A percentile compares a stretch with the other conserved stretches of the same genome.
phyloP scores from a whole-genome alignment of 2,888 invertebrate genomes.

The Chloromyia formosa region DNA sequence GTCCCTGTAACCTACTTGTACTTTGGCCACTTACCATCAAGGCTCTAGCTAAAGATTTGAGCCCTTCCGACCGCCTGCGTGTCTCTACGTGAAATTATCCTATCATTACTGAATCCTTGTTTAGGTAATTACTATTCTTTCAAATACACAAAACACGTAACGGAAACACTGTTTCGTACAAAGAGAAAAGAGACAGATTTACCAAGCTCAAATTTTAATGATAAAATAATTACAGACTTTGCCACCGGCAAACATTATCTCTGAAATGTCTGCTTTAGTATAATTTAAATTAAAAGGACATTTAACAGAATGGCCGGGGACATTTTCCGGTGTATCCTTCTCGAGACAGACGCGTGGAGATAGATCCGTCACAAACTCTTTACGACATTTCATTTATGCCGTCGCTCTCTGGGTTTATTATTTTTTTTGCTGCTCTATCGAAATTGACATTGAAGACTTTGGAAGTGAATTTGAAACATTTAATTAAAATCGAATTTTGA shows the following conservation, averaged over 20 bases:
- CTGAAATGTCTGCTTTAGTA: constrained; percentile 38
- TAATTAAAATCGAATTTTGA: constrained; percentile 49
- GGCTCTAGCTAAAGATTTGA: too few species aligned
- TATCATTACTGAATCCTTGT: too few species aligned
- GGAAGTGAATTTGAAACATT: constrained; percentile 43
- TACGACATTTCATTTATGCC: constrained; percentile 12
- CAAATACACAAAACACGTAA: too few species aligned
- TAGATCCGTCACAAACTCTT: constrained; percentile 20
- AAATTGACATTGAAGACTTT: constrained; percentile 20
- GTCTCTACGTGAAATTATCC: too few species aligned
- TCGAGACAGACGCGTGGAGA: neutral
- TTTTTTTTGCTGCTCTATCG: neutral
- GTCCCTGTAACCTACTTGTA: too few species aligned
- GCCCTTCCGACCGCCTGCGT: too few species aligned
- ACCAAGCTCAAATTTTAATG: constrained; percentile 40
- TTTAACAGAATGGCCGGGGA: constrained; percentile 44
- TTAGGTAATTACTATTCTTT: too few species aligned
- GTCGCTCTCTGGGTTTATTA: neutral
- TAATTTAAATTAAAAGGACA: constrained; percentile 49
- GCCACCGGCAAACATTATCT: constrained; percentile 36
- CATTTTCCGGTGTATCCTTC: constrained; percentile 33
- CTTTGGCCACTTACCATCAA: too few species aligned
- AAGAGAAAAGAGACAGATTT: neutral
- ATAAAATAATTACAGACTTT: constrained; percentile 43
- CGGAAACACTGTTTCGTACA: too few species aligned